Conservation (phyloP, 1,140 invertebrate species). For the Tenebrio molitor region DNA sequence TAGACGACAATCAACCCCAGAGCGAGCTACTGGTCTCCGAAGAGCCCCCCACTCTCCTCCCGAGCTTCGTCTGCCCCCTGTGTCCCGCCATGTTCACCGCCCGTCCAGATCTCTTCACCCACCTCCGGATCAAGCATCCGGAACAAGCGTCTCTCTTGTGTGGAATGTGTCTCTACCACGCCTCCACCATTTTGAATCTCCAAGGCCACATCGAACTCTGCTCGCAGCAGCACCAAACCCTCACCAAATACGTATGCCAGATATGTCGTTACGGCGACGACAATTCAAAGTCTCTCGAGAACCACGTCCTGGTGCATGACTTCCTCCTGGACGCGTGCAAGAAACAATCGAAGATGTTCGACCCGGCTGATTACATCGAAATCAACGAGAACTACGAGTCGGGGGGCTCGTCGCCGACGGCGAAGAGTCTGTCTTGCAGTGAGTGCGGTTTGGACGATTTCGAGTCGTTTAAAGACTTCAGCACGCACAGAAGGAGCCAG, state of each 20-base stretch:
- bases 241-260: conserved; percentile 67
- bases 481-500: conserved; percentile 69
- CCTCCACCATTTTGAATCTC: conserved; percentile 68
- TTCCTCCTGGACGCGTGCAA: conserved; percentile 66
- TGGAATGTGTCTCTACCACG: conserved; percentile 72
- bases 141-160: conserved; percentile 71
- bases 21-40: conserved; percentile 67
- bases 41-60: conserved; percentile 54
- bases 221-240: conserved; percentile 66
- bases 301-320: conserved; percentile 72
- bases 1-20: conserved; percentile 58
- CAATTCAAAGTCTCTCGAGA: conserved; percentile 71
- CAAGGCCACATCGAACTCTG: conserved; percentile 70
- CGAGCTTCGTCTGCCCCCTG: conserved; percentile 59
- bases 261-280: conserved; percentile 74
- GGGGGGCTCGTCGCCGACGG: conserved; percentile 53
- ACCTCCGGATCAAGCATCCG: conserved; percentile 72
- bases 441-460: conserved; percentile 63
- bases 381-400: conserved; percentile 68
- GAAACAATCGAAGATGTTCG: conserved; percentile 65
- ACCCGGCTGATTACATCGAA: conserved; percentile 70
- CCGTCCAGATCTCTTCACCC: conserved; percentile 70
- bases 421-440: conserved; percentile 62
- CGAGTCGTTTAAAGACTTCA: conserved; percentile 69
- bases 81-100: conserved; percentile 60